Base-by-base conservation (phyloP, 2,888 invertebrate genomes). In the Acleris holmiana region DNA sequence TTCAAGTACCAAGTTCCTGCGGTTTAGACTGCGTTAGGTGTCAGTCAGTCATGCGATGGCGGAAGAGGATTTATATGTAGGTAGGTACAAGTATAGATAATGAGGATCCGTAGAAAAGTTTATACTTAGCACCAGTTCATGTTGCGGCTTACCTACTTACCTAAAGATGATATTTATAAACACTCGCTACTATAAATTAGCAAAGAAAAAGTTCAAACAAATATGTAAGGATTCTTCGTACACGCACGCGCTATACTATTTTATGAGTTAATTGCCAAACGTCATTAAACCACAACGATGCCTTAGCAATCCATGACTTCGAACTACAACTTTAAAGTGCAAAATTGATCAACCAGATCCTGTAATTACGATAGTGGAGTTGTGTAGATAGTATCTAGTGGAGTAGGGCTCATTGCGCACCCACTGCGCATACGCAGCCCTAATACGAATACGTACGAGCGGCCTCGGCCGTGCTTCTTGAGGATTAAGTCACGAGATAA, bases 371-470 rank as follows among this genome's bases (percentile, higher is more conserved):
- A 44, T 18, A 53, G 15, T 8, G 17, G 18, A 44, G 29, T 44
- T 41, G 49, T 60, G 61, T 61, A 50, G 68, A 68, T 69, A 61
- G 46, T 68, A 66, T 70, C 66, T 69, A 69, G 75, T 76, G 72
- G 67, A 68, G 74, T 75, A 68, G 65, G 71, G 68, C 76, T 76
- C 76, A 81, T 87, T 85, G 79, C 81, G 75, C 69, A 86, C 78
- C 77, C 88, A 74, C 75, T 79, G 83, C 88, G 82, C 88, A 88
- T 85, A 83, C 82, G 82, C 78, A 75, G 69, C 76, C 89, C 89
- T 87, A 89, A 89, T 89, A 89, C 76, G 89, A 89, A 89, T 89
- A 89, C 76, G 89, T 88, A 84, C 71, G 71, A 71, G 49, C 80
- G 89, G 83, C 89, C 89, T 89, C 89, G 86, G 78, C 72, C 68